Conservation (phyloP, 23 tunicate species). For the Clavelina lepadiformis region DNA sequence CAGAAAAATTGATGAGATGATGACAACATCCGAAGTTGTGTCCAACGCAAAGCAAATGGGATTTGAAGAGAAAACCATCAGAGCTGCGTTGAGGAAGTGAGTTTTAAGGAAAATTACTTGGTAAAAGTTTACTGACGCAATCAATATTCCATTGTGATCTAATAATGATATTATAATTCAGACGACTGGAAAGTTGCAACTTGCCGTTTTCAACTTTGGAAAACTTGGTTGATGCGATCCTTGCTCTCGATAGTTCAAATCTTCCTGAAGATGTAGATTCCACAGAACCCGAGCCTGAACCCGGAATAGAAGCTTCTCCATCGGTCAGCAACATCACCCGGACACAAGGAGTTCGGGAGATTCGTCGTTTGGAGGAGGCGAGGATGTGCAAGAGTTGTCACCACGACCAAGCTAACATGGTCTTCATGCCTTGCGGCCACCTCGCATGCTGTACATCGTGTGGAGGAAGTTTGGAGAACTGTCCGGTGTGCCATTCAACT, state of each 20-base stretch:
- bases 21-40: slow-evolving; percentile 24
- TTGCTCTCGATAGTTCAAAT: no score
- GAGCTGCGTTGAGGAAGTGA: not conserved
- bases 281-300: no score
- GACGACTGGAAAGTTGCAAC: slow-evolving; percentile 17
- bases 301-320: no score
- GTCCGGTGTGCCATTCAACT: slow-evolving; percentile 34
- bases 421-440: slow-evolving; percentile 71
- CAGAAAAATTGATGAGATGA: slow-evolving; percentile 16
- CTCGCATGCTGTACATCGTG: slow-evolving; percentile 43
- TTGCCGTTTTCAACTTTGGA: slow-evolving; percentile 12
- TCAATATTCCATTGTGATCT: no score
- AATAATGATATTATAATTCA: slow-evolving; percentile 5
- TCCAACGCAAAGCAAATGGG: slow-evolving; percentile 57
- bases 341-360: slow-evolving; percentile 6
- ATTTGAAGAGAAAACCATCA: slow-evolving; percentile 8
- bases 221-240: slow-evolving; percentile 24
- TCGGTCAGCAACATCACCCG: no score
- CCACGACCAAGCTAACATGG: slow-evolving; percentile 37
- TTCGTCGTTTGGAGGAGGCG: slow-evolving; percentile 22
- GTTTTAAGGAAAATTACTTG: no score
- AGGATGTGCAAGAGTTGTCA: slow-evolving; percentile 40
- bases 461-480: slow-evolving; percentile 6
- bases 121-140: no score
- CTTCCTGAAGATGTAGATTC: no score